phyloP scores from a whole-genome alignment of 1,140 invertebrate species.

The Eufriesea mexicana region DNA sequence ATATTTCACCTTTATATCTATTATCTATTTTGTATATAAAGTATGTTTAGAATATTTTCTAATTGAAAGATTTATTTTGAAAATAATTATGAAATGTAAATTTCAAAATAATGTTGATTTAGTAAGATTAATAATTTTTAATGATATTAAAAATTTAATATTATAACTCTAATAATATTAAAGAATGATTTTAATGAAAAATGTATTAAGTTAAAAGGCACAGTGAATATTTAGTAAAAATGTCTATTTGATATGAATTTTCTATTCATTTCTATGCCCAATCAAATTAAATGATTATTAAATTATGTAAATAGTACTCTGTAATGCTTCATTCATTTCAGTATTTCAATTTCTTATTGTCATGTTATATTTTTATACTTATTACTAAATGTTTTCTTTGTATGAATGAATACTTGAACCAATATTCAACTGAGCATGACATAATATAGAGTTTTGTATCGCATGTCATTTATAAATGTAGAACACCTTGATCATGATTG shows the following conservation, averaged over 20 bases:
- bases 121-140: slow-evolving; percentile 36
- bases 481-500: slow-evolving; percentile 81
- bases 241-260: slow-evolving; percentile 14
- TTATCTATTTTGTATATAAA: neutral
- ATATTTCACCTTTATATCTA: neutral
- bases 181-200: slow-evolving; percentile 46
- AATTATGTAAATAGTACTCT: slow-evolving; percentile 16
- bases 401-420: slow-evolving; percentile 40
- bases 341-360: slow-evolving; percentile 38
- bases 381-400: slow-evolving; percentile 40
- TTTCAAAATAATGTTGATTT: slow-evolving; percentile 21
- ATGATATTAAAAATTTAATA: no score
- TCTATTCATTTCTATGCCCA: neutral
- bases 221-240: slow-evolving; percentile 41
- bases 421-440: slow-evolving; percentile 44
- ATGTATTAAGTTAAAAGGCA: slow-evolving; percentile 38
- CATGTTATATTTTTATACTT: slow-evolving; percentile 40
- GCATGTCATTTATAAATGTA: slow-evolving; percentile 79
- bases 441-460: slow-evolving; percentile 3
- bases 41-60: neutral
- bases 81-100: neutral
- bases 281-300: slow-evolving; percentile 30
- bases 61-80: neutral
- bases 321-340: slow-evolving; percentile 16
- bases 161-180: slow-evolving; percentile 21